These are phyloP conservation scores for Pogona vitticeps DNA, from an alignment of 2,113 vertebrate species.

Conservation along the genomic window DNA sequence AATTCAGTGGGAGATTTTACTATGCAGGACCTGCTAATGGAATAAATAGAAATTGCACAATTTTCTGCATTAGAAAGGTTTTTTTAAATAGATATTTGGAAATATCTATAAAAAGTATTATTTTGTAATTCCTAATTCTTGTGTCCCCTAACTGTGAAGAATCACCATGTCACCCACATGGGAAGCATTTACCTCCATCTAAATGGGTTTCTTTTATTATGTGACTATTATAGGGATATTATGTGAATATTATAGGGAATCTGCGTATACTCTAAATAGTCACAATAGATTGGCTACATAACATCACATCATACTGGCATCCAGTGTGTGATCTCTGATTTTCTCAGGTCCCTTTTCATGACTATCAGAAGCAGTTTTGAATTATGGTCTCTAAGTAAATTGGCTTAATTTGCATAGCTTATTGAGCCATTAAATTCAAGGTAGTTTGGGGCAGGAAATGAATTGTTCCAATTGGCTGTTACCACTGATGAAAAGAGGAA, in stretches of 20 bases:
- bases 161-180: background rate
- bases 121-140: background rate
- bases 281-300: background rate
- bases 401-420: background rate
- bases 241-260: background rate
- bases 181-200: background rate
- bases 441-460: background rate
- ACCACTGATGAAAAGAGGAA: background rate
- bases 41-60: slow-evolving; percentile 1
- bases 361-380: background rate
- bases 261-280: background rate
- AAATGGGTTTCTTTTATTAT: background rate
- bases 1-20: background rate
- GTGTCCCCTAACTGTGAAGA: background rate
- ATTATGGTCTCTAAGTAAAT: background rate
- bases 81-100: background rate
- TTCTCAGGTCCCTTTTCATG: background rate
- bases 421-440: background rate
- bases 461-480: background rate
- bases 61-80: background rate
- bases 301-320: background rate
- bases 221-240: background rate
- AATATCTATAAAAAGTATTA: background rate
- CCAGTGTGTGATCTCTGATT: background rate
- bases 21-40: background rate